A percentile compares a stretch with the other conserved stretches of the same genome.
phyloP scores from a whole-genome alignment of 2,113 vertebrate genomes.

The Scatophagus argus region DNA sequence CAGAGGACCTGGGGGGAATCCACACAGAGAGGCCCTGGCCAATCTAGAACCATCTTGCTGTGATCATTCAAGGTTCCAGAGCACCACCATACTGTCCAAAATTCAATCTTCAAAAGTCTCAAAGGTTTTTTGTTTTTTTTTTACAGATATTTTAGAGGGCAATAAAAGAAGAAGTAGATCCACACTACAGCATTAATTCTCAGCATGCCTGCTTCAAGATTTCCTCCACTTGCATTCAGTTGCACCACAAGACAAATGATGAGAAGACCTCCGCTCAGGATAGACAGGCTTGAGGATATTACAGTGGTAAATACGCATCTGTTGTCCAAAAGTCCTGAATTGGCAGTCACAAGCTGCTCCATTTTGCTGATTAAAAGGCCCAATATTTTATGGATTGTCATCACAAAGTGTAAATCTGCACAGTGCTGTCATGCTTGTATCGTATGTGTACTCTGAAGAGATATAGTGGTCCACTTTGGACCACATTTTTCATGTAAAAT shows the following conservation, averaged over 20 bases:
- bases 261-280: constrained; percentile 28
- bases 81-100: no score
- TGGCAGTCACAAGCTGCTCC: constrained; percentile 58
- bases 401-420: constrained; percentile 72
- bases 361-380: constrained; percentile 79
- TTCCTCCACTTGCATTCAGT: constrained; percentile 20
- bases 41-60: no score
- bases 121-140: no score
- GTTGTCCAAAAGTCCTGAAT: constrained; percentile 71
- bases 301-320: constrained; percentile 63
- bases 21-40: no score
- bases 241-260: constrained; percentile 60
- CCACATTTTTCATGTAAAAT: constrained; percentile 74
- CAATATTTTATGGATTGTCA: constrained; percentile 73
- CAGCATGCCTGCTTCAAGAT: not conserved
- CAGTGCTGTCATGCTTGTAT: constrained; percentile 55
- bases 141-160: not conserved
- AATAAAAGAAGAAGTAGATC: not conserved
- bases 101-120: no score
- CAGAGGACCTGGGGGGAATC: no score
- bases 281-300: constrained; percentile 68
- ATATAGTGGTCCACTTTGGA: constrained; percentile 74
- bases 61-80: no score
- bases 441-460: constrained; percentile 67
- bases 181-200: constrained; percentile 26